phyloP scores from a whole-genome alignment of 2,113 vertebrate species.

The Muntiacus muntjak region DNA sequence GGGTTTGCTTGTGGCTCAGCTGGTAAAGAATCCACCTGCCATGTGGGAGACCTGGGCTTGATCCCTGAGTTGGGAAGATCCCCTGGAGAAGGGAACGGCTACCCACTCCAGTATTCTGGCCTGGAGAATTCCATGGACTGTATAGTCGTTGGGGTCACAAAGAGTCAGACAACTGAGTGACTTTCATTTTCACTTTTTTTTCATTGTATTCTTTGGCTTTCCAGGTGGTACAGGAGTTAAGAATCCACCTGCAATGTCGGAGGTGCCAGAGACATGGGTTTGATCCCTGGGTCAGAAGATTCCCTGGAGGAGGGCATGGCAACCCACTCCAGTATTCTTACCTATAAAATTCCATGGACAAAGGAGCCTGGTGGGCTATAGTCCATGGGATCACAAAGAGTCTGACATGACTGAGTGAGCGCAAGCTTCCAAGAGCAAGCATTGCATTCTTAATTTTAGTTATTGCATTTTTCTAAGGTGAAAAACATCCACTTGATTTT shows the following conservation, averaged over 20 bases:
- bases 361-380: neutral
- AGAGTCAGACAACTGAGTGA: neutral
- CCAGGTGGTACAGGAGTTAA: neutral
- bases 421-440: neutral
- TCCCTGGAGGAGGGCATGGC: neutral
- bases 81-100: neutral
- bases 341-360: neutral
- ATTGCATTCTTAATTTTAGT: neutral
- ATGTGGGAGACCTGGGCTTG: neutral
- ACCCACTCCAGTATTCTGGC: neutral
- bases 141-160: neutral
- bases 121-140: neutral
- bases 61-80: neutral
- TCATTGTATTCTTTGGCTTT: neutral
- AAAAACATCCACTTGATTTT: neutral
- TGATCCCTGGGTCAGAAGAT: neutral
- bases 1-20: neutral
- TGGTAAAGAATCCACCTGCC: neutral
- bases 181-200: neutral
- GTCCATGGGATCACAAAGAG: neutral
- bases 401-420: neutral
- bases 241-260: neutral
- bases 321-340: neutral
- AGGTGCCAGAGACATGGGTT: accelerated
- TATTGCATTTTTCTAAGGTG: neutral